Percentiles rank a stretch among this genome's conserved stretches.
Conservation (phyloP, 1,140 invertebrate genomes). For the Pseudomyrmex concolor region DNA sequence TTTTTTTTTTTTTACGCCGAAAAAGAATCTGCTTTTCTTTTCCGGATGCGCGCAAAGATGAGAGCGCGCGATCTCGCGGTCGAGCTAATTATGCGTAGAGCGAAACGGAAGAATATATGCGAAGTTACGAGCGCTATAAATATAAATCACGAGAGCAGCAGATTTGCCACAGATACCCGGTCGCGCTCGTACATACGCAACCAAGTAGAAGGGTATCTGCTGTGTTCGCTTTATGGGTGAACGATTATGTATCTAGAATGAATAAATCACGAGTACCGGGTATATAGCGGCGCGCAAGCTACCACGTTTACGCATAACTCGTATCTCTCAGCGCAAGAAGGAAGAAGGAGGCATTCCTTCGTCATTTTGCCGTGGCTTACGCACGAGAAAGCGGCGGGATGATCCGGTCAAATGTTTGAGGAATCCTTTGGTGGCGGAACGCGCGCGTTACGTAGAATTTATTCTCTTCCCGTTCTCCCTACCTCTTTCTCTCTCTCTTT, state of each 20-base stretch:
- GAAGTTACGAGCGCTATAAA: conserved; percentile 46
- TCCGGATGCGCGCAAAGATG: neutral
- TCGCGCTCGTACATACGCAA: conserved; percentile 58
- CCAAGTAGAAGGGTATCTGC: conserved; percentile 67
- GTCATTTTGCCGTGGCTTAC: conserved; percentile 61
- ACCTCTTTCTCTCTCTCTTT: neutral
- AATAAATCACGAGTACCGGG: conserved; percentile 81
- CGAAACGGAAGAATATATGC: conserved; percentile 51
- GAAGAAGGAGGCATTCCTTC: conserved; percentile 47
- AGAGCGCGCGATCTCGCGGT: neutral
- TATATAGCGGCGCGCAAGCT: conserved; percentile 68
- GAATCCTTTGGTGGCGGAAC: conserved; percentile 56
- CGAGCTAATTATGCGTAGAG: conserved; percentile 51
- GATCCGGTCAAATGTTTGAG: conserved; percentile 46
- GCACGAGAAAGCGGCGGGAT: conserved; percentile 48
- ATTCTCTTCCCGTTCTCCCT: neutral
- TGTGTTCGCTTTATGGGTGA: conserved; percentile 79
- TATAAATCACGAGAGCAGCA: conserved; percentile 48
- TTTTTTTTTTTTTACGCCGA: neutral
- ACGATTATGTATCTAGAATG: conserved; percentile 78
- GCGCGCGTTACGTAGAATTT: conserved; percentile 60
- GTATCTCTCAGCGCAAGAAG: conserved; percentile 40
- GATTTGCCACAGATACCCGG: conserved; percentile 64
- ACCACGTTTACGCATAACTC: conserved; percentile 65
- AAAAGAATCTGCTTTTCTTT: neutral